These are phyloP conservation scores for Myrmecophaga tridactyla DNA, from an alignment of 2,113 vertebrate genomes.

Conservation along the genomic window DNA sequence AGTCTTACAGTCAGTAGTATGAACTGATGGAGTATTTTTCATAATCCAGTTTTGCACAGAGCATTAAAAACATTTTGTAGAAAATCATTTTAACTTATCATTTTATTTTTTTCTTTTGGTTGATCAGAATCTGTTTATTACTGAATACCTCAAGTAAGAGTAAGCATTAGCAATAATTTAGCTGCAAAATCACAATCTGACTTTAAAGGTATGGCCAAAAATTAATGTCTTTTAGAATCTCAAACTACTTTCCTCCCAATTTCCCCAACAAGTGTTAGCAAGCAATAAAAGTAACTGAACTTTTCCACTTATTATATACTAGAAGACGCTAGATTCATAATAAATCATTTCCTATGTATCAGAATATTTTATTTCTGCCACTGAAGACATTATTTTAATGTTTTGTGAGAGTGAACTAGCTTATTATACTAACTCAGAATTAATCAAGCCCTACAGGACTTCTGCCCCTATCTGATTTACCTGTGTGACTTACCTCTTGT, in stretches of 20 bases:
- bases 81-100: not conserved
- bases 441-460: not conserved
- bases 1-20: not conserved
- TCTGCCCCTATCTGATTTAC: not conserved
- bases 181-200: not conserved
- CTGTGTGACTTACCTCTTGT: not conserved
- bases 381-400: conserved; percentile 22
- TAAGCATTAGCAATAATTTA: not conserved
- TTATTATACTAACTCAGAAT: conserved; percentile 39
- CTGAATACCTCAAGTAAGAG: not conserved
- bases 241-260: not conserved
- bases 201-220: not conserved
- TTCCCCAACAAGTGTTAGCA: not conserved
- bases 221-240: not conserved
- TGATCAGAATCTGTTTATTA: not conserved
- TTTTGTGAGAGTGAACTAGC: conserved; percentile 12
- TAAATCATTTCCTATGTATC: not conserved
- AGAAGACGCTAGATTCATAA: not conserved
- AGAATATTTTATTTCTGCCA: not conserved
- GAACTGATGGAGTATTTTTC: not conserved
- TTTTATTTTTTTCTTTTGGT: not conserved
- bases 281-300: not conserved
- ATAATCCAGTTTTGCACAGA: not conserved
- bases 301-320: not conserved
- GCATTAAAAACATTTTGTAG: not conserved